A percentile compares a stretch with the other conserved stretches of the same genome.
phyloP scores from a whole-genome alignment of 2,888 invertebrate species.

The Drosophila buzzatii region DNA sequence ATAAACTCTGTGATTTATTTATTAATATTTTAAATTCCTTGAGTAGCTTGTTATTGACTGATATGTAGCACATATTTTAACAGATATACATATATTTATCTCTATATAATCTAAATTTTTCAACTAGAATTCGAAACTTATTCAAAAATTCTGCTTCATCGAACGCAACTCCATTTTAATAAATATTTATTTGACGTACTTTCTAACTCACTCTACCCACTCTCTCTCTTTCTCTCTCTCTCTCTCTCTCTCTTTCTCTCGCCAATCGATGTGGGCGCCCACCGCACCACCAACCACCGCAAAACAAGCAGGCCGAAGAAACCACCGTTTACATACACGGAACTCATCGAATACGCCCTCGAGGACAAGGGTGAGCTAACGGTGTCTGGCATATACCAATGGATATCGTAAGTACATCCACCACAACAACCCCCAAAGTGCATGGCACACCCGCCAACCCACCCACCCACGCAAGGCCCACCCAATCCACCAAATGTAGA shows the following conservation, averaged over 20 bases:
- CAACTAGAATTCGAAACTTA: not conserved
- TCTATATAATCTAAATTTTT: not conserved
- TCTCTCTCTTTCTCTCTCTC: conserved; percentile 9
- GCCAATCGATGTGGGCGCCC: conserved; percentile 60
- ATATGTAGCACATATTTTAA: not conserved
- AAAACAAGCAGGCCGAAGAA: conserved; percentile 88
- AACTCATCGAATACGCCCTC: conserved; percentile 94
- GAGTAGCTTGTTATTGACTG: not conserved
- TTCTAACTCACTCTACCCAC: conserved; percentile 10
- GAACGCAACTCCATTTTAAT: conserved; percentile 27
- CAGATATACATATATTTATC: not conserved
- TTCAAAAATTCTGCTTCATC: not conserved
- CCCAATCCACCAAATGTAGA: not conserved
- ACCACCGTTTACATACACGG: conserved; percentile 96
- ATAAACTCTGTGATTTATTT: not conserved
- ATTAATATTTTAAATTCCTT: not conserved
- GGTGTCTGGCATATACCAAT: conserved; percentile 95
- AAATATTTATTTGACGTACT: conserved; percentile 26
- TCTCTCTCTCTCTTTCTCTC: conserved; percentile 13
- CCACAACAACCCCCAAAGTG: conserved; percentile 15
- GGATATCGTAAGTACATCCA: conserved; percentile 94
- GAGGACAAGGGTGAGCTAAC: conserved; percentile 94
- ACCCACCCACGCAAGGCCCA: conserved; percentile 1
- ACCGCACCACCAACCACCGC: conserved; percentile 68
- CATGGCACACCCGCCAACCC: not conserved